These are phyloP conservation scores for Notarius lentiginosus DNA, from an alignment of 2,113 vertebrate genomes.

Conservation along the genomic window DNA sequence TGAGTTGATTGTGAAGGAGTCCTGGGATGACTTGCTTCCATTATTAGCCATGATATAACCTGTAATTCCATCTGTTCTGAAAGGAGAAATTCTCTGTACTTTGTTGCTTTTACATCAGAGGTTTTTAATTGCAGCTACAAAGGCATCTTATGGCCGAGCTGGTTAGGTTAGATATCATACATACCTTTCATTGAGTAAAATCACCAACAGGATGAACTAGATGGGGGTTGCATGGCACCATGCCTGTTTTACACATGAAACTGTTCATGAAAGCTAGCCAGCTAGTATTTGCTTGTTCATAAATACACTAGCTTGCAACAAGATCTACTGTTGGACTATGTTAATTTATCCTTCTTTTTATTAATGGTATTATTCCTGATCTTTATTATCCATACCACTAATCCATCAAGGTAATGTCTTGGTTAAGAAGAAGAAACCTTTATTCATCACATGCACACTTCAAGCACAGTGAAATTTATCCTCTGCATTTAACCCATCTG, in stretches of 20 bases:
- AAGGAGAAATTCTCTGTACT: background rate
- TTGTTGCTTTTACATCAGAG: background rate
- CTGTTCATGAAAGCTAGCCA: background rate
- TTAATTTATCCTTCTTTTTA: too few species aligned
- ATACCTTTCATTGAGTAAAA: background rate
- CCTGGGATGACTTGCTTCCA: background rate
- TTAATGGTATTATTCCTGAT: too few species aligned
- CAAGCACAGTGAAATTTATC: too few species aligned
- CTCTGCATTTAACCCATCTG: too few species aligned
- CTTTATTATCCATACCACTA: too few species aligned
- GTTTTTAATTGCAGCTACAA: too few species aligned
- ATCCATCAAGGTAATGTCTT: too few species aligned
- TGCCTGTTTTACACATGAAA: background rate
- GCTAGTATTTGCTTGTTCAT: background rate
- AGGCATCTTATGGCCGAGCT: background rate
- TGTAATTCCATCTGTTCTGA: background rate
- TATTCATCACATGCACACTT: too few species aligned
- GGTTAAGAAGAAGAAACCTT: too few species aligned
- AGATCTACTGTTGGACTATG: background rate
- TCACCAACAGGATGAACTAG: background rate
- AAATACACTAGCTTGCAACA: background rate
- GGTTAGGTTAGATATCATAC: background rate
- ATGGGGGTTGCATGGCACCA: background rate
- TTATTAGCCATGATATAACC: background rate
- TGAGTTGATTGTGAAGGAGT: background rate